Evolutionary conservation across 2,113 vertebrate species (phyloP).

Genomic region (Brachirus orientalis): DNA sequence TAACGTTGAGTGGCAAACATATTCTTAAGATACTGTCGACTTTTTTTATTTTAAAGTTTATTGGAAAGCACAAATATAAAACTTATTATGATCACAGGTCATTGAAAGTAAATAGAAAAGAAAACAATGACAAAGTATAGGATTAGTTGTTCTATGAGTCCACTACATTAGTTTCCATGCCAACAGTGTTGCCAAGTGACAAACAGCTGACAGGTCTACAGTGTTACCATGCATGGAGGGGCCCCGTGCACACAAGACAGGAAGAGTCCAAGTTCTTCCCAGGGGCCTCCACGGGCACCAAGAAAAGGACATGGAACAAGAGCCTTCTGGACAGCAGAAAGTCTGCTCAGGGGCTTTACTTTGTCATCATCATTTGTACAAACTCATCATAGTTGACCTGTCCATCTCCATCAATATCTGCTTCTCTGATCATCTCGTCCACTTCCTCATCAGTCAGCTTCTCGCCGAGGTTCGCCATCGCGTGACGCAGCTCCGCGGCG

Average conservation of each 20-base stretch:
- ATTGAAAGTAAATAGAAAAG: slow-evolving; percentile 65
- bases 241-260: slow-evolving; percentile 90
- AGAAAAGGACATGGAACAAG: slow-evolving; percentile 95
- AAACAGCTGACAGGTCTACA: no score
- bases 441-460: slow-evolving; percentile 96
- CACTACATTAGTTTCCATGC: no score
- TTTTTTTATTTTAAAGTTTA: slow-evolving; percentile 88
- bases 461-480: slow-evolving; percentile 99
- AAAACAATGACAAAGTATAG: no score
- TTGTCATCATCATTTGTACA: no score
- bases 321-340: slow-evolving; percentile 97
- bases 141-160: no score
- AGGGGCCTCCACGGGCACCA: slow-evolving; percentile 93
- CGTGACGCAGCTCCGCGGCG: slow-evolving; percentile 97
- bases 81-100: slow-evolving; percentile 89
- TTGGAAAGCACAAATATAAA: slow-evolving; percentile 99
- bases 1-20: no score
- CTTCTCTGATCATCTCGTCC: no score
- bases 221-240: slow-evolving; percentile 91
- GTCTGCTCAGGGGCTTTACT: no score
- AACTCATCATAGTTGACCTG: no score
- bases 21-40: no score
- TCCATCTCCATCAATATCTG: no score
- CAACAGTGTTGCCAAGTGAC: no score
- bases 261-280: slow-evolving; percentile 88